These are phyloP conservation scores for Drosophila greeni DNA, from an alignment of 2,888 invertebrate genomes.

Conservation along the genomic window DNA sequence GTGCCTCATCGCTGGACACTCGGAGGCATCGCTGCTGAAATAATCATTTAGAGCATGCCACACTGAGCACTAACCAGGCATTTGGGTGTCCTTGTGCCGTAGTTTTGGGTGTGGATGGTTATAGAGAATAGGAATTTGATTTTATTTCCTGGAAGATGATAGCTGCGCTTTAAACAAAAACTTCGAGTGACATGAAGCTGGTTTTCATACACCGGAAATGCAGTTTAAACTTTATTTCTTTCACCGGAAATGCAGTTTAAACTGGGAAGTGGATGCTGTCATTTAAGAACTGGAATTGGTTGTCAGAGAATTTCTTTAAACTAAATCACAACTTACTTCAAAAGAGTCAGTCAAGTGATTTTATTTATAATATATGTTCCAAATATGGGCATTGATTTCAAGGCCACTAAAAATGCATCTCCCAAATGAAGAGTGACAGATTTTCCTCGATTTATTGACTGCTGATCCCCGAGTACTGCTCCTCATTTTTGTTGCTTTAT, in stretches of 20 bases:
- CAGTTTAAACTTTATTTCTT: too few species aligned
- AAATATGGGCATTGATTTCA: neutral
- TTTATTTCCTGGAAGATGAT: conserved; percentile 1
- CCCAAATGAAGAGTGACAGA: neutral
- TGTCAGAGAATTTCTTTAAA: neutral
- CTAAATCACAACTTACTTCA: too few species aligned
- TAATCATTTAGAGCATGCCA: conserved; percentile 36
- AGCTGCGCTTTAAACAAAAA: conserved; percentile 1
- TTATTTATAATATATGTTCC: too few species aligned
- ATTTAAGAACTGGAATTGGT: neutral
- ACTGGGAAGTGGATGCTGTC: neutral
- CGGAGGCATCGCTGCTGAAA: conserved; percentile 11
- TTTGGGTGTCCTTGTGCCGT: conserved; percentile 9
- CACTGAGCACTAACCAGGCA: conserved; percentile 8
- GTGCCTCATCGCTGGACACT: conserved; percentile 24
- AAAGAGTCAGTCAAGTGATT: too few species aligned
- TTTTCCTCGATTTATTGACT: neutral
- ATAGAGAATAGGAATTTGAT: conserved; percentile 13
- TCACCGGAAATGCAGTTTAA: neutral
- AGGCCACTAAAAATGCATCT: neutral
- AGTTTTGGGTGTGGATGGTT: conserved; percentile 6
- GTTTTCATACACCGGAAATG: neutral
- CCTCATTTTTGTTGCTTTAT: conserved; percentile 4
- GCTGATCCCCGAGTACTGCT: neutral
- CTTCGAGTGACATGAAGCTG: neutral